These are phyloP conservation scores for Cerastis rubricosa DNA, from an alignment of 2,888 invertebrate species.

Conservation along the genomic window DNA sequence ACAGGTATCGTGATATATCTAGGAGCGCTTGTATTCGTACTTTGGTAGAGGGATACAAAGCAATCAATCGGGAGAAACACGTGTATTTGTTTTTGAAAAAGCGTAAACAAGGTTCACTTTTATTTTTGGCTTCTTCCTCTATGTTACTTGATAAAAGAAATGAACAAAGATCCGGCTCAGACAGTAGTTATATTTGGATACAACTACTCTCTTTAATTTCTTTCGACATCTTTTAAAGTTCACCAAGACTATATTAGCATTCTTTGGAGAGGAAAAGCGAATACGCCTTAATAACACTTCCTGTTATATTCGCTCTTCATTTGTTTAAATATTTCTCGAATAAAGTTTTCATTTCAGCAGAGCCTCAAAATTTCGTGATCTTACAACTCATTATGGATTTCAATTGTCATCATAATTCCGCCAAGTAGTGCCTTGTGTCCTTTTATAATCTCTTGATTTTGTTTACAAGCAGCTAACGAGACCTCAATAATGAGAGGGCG, in stretches of 20 bases:
- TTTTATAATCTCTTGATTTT: constrained; percentile 71
- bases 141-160: neutral
- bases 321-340: neutral
- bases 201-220: too few relatives aligned
- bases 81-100: neutral
- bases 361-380: neutral
- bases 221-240: neutral
- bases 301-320: neutral
- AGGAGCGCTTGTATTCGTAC: constrained; percentile 8
- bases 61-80: neutral
- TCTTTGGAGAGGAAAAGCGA: neutral
- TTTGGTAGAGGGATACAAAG: constrained; percentile 6
- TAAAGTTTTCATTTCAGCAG: neutral
- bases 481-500: constrained; percentile 63
- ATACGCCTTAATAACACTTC: neutral
- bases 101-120: neutral
- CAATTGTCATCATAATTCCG: neutral
- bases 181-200: neutral
- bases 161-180: neutral
- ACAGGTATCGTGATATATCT: constrained; percentile 25
- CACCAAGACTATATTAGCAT: neutral
- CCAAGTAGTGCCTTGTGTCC: neutral
- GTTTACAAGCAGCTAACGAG: constrained; percentile 72
- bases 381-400: constrained; percentile 5
- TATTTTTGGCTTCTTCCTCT: neutral